Conservation (phyloP, 2,113 vertebrate genomes). For the Austrofundulus limnaeus region DNA sequence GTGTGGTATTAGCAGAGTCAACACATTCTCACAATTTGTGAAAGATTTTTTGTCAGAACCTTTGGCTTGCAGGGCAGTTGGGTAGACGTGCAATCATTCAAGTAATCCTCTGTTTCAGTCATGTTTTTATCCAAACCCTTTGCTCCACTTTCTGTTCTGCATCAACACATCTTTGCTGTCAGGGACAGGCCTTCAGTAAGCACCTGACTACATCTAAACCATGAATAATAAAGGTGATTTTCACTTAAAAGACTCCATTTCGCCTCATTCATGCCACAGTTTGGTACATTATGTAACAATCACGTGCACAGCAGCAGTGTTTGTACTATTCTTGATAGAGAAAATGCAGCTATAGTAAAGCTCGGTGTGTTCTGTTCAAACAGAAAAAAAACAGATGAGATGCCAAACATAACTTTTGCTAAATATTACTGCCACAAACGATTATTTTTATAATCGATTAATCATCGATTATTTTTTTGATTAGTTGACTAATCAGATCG, state of each 20-base stretch:
- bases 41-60: neutral
- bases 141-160: neutral
- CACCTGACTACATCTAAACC: neutral
- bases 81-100: too few species aligned
- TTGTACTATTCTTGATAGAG: neutral
- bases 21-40: neutral
- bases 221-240: slow-evolving; percentile 14
- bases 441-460: too few species aligned
- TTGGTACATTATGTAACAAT: slow-evolving; percentile 4
- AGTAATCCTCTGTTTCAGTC: neutral
- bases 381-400: slow-evolving; percentile 1
- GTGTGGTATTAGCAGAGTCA: neutral
- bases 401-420: neutral
- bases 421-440: too few species aligned
- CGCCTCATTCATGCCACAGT: neutral
- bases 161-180: neutral
- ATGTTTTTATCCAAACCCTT: neutral
- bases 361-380: slow-evolving; percentile 25
- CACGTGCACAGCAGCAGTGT: neutral
- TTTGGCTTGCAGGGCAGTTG: too few species aligned
- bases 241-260: neutral
- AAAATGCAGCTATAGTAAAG: neutral
- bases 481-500: too few species aligned
- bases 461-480: too few species aligned
- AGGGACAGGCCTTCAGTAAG: neutral